Percentiles rank a stretch among this genome's conserved stretches.
Evolutionary conservation across 1,140 invertebrate genomes (phyloP).

Genomic region (Euschistus heros): DNA sequence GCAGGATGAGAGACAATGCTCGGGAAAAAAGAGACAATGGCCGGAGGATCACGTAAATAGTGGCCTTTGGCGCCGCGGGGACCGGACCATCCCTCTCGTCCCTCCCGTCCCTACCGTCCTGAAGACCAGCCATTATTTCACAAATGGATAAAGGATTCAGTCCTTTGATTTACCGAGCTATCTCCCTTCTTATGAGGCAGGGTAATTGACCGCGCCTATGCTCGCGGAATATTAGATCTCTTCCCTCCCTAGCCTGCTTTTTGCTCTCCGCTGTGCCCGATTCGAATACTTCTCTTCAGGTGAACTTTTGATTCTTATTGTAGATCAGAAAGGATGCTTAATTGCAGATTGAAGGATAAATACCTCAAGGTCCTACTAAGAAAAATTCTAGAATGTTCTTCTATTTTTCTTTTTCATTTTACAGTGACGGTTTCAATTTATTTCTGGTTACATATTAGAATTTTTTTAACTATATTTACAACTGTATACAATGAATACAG

Average conservation of each 20-base stretch:
- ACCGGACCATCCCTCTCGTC: neutral
- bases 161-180: conserved; percentile 3
- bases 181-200: conserved; percentile 1
- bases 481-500: too few species aligned
- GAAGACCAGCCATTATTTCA: conserved; percentile 1
- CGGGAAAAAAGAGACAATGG: conserved; percentile 8
- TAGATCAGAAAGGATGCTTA: too few species aligned
- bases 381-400: too few species aligned
- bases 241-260: neutral
- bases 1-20: neutral
- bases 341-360: too few species aligned
- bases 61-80: neutral
- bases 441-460: too few species aligned
- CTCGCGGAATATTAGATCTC: conserved; percentile 2
- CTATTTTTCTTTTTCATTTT: too few species aligned
- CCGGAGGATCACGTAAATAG: neutral
- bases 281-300: too few species aligned
- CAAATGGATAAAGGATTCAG: conserved; percentile 5
- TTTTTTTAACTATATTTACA: too few species aligned
- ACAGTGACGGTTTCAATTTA: too few species aligned
- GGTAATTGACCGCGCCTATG: neutral
- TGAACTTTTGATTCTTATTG: too few species aligned
- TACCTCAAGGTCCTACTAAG: too few species aligned
- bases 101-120: too few species aligned
- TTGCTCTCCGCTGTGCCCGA: neutral